A percentile compares a stretch with the other conserved stretches of the same genome.
phyloP scores from a whole-genome alignment of 1,140 invertebrate genomes.

The Phortica variegata region DNA sequence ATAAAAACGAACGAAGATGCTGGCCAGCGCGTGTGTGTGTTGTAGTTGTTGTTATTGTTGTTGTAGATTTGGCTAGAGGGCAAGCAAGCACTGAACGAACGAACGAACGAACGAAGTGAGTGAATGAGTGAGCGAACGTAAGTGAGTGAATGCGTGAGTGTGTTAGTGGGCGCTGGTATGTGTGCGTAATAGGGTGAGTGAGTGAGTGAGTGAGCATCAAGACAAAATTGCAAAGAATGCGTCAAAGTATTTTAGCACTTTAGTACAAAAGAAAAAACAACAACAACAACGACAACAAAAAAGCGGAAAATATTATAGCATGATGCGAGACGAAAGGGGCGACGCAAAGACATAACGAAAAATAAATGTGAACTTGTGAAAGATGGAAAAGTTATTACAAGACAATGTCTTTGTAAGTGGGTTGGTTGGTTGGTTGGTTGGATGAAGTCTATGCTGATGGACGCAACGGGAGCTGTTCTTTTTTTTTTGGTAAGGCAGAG shows the following conservation, averaged over 20 bases:
- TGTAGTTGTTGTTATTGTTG: too few relatives aligned
- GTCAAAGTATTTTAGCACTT: conserved; percentile 46
- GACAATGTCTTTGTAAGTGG: conserved; percentile 26
- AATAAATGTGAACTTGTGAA: conserved; percentile 4
- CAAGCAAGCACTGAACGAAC: too few relatives aligned
- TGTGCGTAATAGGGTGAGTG: conserved; percentile 5
- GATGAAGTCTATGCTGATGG: conserved; percentile 4
- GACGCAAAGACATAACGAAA: conserved; percentile 12
- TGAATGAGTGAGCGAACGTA: too few relatives aligned
- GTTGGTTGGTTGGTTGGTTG: background rate
- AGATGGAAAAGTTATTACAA: conserved; percentile 50
- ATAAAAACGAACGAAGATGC: too few relatives aligned
- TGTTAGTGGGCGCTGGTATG: background rate
- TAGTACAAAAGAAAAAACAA: background rate
- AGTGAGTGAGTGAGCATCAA: conserved; percentile 14
- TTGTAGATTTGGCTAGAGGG: too few relatives aligned
- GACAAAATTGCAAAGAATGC: conserved; percentile 44
- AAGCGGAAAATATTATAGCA: too few relatives aligned
- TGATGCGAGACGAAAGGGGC: background rate
- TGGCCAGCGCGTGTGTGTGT: too few relatives aligned
- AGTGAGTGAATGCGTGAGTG: conserved; percentile 4
- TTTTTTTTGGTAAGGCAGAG: conserved; percentile 28
- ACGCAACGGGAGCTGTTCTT: background rate
- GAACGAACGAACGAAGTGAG: too few relatives aligned
- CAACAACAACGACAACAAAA: background rate